Conservation (phyloP, 2,797 vertebrate genomes). For the Melanotaenia pygmaea region DNA sequence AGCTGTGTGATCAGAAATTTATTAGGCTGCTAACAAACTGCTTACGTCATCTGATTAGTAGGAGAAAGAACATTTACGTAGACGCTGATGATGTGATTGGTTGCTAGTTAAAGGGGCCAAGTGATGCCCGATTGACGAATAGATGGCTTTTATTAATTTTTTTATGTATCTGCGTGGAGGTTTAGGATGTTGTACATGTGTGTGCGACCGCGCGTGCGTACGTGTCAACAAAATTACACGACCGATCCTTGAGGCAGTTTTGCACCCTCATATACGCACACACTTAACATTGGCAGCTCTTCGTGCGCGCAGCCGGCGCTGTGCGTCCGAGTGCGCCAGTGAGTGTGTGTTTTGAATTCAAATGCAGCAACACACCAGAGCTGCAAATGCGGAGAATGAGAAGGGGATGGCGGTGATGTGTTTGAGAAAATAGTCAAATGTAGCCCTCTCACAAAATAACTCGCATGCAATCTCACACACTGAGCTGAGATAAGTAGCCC, state of each 20-base stretch:
- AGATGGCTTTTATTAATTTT: background rate
- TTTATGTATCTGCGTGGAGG: background rate
- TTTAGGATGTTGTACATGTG: background rate
- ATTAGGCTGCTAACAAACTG: slow-evolving; percentile 58
- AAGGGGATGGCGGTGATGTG: slow-evolving; percentile 65
- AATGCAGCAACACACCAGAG: slow-evolving; percentile 80
- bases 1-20: slow-evolving; percentile 49
- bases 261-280: slow-evolving; percentile 11
- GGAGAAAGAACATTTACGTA: slow-evolving; percentile 41
- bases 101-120: slow-evolving; percentile 23
- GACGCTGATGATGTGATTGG: slow-evolving; percentile 53
- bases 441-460: background rate
- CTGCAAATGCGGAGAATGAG: slow-evolving; percentile 75
- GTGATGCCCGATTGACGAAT: slow-evolving; percentile 46
- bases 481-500: slow-evolving; percentile 50
- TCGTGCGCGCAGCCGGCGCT: slow-evolving; percentile 63
- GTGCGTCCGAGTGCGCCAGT: slow-evolving; percentile 82
- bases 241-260: slow-evolving; percentile 56
- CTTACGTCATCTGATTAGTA: slow-evolving; percentile 69
- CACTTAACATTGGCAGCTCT: slow-evolving; percentile 24
- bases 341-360: slow-evolving; percentile 87
- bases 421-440: slow-evolving; percentile 19
- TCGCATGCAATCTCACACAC: slow-evolving; percentile 25
- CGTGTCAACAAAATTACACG: slow-evolving; percentile 65
- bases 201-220: background rate